These are phyloP conservation scores for Miichthys miiuy DNA, from an alignment of 2,797 vertebrate genomes.

Conservation along the genomic window DNA sequence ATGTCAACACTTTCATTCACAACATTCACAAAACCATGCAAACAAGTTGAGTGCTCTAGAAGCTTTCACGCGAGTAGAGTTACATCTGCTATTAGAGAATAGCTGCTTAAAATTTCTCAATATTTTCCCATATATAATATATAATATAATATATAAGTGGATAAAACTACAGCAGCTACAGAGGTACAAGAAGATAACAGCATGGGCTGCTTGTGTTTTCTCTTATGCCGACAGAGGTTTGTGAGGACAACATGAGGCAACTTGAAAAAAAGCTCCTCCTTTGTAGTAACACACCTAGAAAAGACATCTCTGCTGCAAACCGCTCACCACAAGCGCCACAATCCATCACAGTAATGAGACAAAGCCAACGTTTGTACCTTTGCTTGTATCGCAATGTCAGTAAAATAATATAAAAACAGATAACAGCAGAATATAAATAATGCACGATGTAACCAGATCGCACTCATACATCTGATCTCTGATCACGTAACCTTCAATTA, in stretches of 20 bases:
- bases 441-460: background rate
- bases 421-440: background rate
- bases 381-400: background rate
- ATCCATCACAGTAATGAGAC: background rate
- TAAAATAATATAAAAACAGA: background rate
- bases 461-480: background rate
- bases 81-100: background rate
- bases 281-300: background rate
- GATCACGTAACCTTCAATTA: no score
- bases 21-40: constrained; percentile 7
- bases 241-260: background rate
- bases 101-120: background rate
- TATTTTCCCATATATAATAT: background rate
- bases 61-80: background rate
- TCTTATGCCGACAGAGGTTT: background rate
- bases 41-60: background rate
- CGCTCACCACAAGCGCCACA: background rate
- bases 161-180: background rate
- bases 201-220: background rate
- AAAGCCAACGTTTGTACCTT: background rate
- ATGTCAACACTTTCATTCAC: constrained; percentile 20
- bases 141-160: background rate
- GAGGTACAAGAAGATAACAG: background rate
- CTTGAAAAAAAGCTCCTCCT: background rate
- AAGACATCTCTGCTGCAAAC: background rate